Base-by-base conservation (phyloP, 2,888 invertebrate species). In the Drosophila kambysellisi region DNA sequence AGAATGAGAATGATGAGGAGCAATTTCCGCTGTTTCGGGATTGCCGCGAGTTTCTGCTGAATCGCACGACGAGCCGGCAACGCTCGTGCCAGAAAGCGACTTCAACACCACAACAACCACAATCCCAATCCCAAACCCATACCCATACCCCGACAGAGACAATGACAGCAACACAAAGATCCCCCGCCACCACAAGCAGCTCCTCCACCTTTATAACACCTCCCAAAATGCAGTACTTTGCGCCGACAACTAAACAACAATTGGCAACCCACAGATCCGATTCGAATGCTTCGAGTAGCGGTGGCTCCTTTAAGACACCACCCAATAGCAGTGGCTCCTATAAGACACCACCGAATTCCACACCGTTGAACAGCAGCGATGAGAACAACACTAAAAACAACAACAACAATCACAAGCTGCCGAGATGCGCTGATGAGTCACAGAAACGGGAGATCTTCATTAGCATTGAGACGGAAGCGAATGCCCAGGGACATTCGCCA, bases 1-100 rank as follows among this genome's bases (percentile, higher is more conserved):
- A 95, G 76, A 91, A 93, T 66, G 95, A 96, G 70, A 89, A 89
- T 82, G 95, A 95, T 89, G 94, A 92, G 58, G 92, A 92, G 76
- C 93, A 92, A 88, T 94, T 92, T 91, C 94, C 94, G 7, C 91
- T 94, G 68, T 92, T 94, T 71, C 94, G 93, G 83, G 93, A 93
- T 83, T 93, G 93, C 76, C 92, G 93, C 77, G 92, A 93, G 78
- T 92, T 93, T 81, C 82, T 93, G 46, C 76, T 91, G 89, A 92
- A 92, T 91, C 92, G 92, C 79, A 82, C 92, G 65, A 84, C 92
- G 76, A 92, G 88, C 79, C 87, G 91, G 48, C 90, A 90, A 73
- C 91, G 92, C 71, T 92, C 92, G 83, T 89, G 82, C 78, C 81
- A 81, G 76, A 88, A 85, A 74, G 66, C 90, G 86, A 91, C 79